Base-by-base conservation (phyloP, 2,113 vertebrate species). In the Indicator indicator region DNA sequence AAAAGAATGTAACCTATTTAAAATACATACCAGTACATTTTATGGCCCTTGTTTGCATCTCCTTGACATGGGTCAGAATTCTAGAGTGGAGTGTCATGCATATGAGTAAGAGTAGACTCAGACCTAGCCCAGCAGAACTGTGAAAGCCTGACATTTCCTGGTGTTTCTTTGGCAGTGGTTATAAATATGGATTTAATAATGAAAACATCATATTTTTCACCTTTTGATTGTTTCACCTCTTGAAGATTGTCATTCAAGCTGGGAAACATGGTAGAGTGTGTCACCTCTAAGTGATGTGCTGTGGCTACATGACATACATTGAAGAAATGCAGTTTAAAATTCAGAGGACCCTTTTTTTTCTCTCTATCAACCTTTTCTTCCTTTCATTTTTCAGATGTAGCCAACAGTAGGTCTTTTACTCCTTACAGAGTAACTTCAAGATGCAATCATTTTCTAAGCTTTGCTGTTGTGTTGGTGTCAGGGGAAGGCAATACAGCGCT, bases 81-180 rank as follows among this genome's bases (percentile, higher is more conserved):
- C 23, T 13, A 0, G 5, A 52, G 44, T 32, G 18, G 38, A 32
- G 5, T 72, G 36, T 27, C 52, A 14, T 12, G 7, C 2, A 1
- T 62, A 7, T 40, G 24, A 91, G 38, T 24, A 44, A 67, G 32
- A 52, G 38, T 10, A 38, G 42, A 78, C 4, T n/a, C 38, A 75
- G n/a, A 17, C 40, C 18, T 42, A 38, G 5, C 7, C 32, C 36
- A 52, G 42, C 27, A 75, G 13, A 82, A 54, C 5, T 68, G 24
- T 28, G n/a, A 63, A 14, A 46, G 46, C 64, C 38, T 3, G 1
- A 6, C 10, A 5, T 69, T 90, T 62, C 21, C 16, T 38, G 11
- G 4, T 5, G 3, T 12, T 21, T 42, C 38, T 75, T 78, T 70
- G 42, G 6, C 30, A 54, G 21, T 74, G 86, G 50, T 48, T 55